These are phyloP conservation scores for Lonchura striata DNA, from an alignment of 2,113 vertebrate species.

Conservation along the genomic window DNA sequence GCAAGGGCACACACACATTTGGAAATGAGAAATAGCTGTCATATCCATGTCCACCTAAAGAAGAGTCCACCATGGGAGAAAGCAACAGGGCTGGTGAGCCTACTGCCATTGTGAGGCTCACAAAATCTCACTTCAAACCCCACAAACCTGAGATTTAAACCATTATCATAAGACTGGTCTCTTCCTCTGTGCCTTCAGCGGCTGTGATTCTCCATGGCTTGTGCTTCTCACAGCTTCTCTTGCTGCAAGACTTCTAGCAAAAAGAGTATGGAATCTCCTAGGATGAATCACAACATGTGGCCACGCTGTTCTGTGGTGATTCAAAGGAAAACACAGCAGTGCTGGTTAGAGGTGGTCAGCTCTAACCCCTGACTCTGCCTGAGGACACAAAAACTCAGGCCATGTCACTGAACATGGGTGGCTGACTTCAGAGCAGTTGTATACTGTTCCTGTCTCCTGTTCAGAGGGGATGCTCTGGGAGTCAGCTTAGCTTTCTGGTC, in stretches of 20 bases:
- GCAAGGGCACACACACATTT: no score
- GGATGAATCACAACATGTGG: rapidly evolving
- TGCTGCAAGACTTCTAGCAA: neutral
- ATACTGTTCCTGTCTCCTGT: neutral
- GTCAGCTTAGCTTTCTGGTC: neutral
- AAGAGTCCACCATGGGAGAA: neutral
- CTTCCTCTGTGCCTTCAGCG: neutral
- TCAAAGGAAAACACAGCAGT: neutral
- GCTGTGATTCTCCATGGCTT: neutral
- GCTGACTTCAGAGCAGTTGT: neutral
- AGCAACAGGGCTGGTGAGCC: neutral
- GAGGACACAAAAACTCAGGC: neutral
- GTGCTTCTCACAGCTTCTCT: neutral
- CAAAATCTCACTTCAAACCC: neutral
- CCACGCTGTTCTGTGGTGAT: neutral
- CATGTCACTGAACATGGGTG: neutral
- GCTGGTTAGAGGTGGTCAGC: neutral
- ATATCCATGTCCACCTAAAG: neutral
- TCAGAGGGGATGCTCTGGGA: neutral
- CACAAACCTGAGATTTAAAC: neutral
- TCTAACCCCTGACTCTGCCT: neutral
- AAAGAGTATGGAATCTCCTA: neutral
- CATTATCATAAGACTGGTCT: neutral
- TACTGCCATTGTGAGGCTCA: neutral
- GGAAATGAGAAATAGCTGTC: neutral